Evolutionary conservation across 35 echinoderm and acorn worm genomes (phyloP).

Genomic region (Acanthaster planci): DNA sequence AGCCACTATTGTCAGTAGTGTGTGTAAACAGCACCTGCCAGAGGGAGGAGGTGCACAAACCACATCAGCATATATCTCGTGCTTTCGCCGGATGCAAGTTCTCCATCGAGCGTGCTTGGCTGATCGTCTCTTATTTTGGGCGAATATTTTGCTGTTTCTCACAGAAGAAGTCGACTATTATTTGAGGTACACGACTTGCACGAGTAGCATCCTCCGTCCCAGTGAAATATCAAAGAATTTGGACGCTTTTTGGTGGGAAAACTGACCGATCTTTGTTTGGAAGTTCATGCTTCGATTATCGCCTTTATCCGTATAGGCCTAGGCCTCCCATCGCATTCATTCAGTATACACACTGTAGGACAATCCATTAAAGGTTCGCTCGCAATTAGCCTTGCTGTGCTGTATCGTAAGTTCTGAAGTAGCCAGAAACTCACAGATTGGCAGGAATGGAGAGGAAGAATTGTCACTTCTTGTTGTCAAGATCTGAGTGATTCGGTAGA

Average conservation of each 20-base stretch:
- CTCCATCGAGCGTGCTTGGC: not conserved
- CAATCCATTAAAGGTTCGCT: not conserved
- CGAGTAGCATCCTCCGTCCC: not conserved
- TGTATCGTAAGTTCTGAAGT: conserved; percentile 9
- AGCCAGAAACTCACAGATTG: not conserved
- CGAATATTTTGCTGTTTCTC: conserved; percentile 23
- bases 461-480: not conserved
- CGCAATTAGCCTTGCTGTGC: not conserved
- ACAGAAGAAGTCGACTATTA: conserved; percentile 4
- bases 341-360: conserved; percentile 17
- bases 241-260: not conserved
- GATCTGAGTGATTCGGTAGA: not conserved
- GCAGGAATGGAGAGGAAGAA: not conserved
- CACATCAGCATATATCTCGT: conserved; percentile 6
- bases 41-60: conserved; percentile 20
- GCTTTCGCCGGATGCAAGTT: conserved; percentile 19
- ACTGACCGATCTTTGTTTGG: conserved; percentile 12
- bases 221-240: not conserved
- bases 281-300: conserved; percentile 15
- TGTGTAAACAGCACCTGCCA: conserved; percentile 14
- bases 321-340: conserved; percentile 5
- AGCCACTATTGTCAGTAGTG: conserved; percentile 20
- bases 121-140: conserved; percentile 19
- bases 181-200: not conserved
- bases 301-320: not conserved